Evolutionary conservation across 2,888 invertebrate species (phyloP).

Genomic region (Agonopterix subpropinquella): DNA sequence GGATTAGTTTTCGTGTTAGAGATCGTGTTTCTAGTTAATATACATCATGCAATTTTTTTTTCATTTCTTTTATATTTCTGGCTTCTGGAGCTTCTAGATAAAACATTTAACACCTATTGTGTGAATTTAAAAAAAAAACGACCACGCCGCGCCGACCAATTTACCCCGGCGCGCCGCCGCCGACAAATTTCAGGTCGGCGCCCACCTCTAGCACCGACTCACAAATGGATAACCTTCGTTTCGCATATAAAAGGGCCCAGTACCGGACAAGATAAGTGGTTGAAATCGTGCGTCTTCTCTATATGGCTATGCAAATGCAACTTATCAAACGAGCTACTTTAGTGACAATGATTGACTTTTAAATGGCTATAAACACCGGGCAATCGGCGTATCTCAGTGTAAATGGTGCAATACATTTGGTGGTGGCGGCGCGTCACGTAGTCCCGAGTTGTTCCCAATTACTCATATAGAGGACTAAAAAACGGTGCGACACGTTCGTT

Average conservation of each 20-base stretch:
- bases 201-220: too few species aligned
- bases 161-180: too few species aligned
- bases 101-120: too few species aligned
- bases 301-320: slow-evolving; percentile 50
- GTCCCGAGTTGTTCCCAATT: slow-evolving; percentile 34
- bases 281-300: slow-evolving; percentile 42
- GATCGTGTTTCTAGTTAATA: too few species aligned
- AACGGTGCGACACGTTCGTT: slow-evolving; percentile 28
- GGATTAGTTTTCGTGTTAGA: too few species aligned
- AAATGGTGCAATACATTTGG: slow-evolving; percentile 21
- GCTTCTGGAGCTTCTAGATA: too few species aligned
- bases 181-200: too few species aligned
- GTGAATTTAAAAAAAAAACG: too few species aligned
- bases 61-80: too few species aligned
- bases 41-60: too few species aligned
- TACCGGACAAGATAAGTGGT: slow-evolving; percentile 49
- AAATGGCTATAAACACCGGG: slow-evolving; percentile 46
- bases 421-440: slow-evolving; percentile 24
- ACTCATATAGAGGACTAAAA: slow-evolving; percentile 41
- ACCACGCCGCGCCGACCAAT: too few species aligned
- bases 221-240: slow-evolving; percentile 21
- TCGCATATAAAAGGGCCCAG: slow-evolving; percentile 30
- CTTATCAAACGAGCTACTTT: slow-evolving; percentile 40
- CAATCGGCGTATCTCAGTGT: slow-evolving; percentile 33
- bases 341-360: slow-evolving; percentile 64